phyloP scores from a whole-genome alignment of 23 tunicate genomes.

The Botrylloides violaceus region DNA sequence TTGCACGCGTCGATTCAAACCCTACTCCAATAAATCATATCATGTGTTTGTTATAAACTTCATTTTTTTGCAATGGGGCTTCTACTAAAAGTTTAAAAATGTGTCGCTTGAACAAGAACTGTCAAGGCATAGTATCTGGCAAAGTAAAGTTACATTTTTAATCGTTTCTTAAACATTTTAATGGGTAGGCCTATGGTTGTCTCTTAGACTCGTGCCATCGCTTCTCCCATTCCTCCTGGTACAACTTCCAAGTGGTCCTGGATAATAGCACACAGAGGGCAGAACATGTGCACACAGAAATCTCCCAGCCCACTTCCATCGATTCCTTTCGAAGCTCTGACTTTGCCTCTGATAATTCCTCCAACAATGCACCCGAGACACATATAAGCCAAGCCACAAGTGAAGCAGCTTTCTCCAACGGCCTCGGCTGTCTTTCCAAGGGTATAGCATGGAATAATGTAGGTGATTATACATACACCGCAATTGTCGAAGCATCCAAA shows the following conservation, averaged over 20 bases:
- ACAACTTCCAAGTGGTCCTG: slow-evolving; percentile 59
- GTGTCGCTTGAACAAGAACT: too few relatives aligned
- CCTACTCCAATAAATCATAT: too few relatives aligned
- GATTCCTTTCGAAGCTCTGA: slow-evolving; percentile 36
- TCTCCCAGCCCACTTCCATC: slow-evolving; percentile 38
- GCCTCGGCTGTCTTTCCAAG: slow-evolving; percentile 80
- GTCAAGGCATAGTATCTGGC: too few relatives aligned
- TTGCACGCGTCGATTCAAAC: too few relatives aligned
- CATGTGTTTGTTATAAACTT: too few relatives aligned
- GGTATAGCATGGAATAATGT: slow-evolving; percentile 53
- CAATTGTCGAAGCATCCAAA: slow-evolving; percentile 81
- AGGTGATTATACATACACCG: slow-evolving; percentile 52
- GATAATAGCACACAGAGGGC: slow-evolving; percentile 51
- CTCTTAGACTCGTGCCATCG: slow-evolving; percentile 33
- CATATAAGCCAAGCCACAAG: slow-evolving; percentile 42
- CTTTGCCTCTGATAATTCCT: slow-evolving; percentile 56
- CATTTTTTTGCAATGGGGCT: too few relatives aligned
- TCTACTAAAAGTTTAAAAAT: too few relatives aligned
- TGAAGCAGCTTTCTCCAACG: slow-evolving; percentile 38
- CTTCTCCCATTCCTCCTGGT: slow-evolving; percentile 16
- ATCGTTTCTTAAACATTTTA: too few relatives aligned
- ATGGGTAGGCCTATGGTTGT: too few relatives aligned
- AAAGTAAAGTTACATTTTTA: too few relatives aligned
- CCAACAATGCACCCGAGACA: slow-evolving; percentile 70
- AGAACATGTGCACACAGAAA: slow-evolving; percentile 42